Conservation (phyloP, 92 coral and sea anemone genomes). For the Metridium senile region DNA sequence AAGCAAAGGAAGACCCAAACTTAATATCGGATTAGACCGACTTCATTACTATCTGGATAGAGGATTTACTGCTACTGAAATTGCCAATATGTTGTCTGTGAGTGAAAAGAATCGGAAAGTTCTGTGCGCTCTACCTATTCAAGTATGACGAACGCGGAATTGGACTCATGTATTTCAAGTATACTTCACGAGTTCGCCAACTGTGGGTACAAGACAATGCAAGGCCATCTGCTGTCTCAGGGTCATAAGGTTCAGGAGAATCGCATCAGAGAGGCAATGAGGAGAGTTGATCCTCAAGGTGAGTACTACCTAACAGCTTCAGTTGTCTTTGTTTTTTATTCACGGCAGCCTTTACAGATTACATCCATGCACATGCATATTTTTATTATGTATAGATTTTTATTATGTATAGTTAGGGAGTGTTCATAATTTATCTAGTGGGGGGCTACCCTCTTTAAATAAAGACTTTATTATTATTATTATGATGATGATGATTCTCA, state of each 20-base stretch:
- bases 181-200: constrained; percentile 61
- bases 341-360: too few relatives aligned
- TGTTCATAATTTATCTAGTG: too few relatives aligned
- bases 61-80: constrained; percentile 63
- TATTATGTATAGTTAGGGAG: too few relatives aligned
- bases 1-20: constrained; percentile 48
- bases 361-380: too few relatives aligned
- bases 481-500: too few relatives aligned
- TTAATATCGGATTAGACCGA: constrained; percentile 31
- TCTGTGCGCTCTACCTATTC: constrained; percentile 50
- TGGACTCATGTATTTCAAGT: constrained; percentile 31
- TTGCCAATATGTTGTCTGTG: constrained; percentile 34
- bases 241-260: constrained; percentile 62
- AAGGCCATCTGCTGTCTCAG: constrained; percentile 48
- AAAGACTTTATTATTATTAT: too few relatives aligned
- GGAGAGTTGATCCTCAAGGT: constrained; percentile 57
- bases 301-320: background rate
- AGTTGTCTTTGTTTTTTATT: too few relatives aligned
- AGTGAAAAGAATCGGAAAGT: constrained; percentile 42
- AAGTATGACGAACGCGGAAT: constrained; percentile 33
- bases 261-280: constrained; percentile 59
- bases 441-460: too few relatives aligned
- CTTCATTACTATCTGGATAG: constrained; percentile 36
- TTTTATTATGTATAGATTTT: too few relatives aligned
- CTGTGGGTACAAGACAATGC: constrained; percentile 64